Percentiles rank a stretch among this genome's conserved stretches.
Evolutionary conservation across 2,797 vertebrate genomes (phyloP).

Genomic region (Trachurus trachurus): DNA sequence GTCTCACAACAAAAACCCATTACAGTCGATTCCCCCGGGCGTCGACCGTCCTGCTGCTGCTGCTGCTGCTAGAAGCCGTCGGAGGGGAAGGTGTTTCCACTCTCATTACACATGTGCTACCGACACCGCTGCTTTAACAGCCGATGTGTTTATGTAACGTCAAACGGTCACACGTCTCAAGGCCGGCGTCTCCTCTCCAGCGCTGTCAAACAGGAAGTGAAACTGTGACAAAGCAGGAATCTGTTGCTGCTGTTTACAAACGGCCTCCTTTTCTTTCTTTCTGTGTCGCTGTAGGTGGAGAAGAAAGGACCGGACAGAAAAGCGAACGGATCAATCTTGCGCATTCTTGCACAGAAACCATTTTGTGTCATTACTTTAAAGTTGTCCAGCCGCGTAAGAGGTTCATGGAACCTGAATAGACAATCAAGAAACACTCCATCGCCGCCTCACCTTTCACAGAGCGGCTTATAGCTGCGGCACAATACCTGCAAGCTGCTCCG

Average conservation of each 20-base stretch:
- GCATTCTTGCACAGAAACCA: neutral
- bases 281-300: neutral
- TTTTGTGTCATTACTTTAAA: neutral
- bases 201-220: neutral
- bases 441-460: constrained; percentile 6
- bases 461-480: neutral
- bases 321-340: neutral
- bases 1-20: constrained; percentile 13
- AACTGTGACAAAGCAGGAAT: neutral
- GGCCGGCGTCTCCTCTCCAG: neutral
- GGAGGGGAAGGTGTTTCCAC: neutral
- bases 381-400: neutral
- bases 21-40: neutral
- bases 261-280: neutral
- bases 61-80: constrained; percentile 7
- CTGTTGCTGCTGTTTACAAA: too few species aligned
- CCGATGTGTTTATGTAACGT: neutral
- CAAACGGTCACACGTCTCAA: neutral
- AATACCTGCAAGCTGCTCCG: constrained; percentile 11
- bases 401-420: neutral
- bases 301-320: neutral
- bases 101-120: neutral
- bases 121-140: constrained; percentile 14
- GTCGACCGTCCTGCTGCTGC: neutral
- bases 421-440: neutral